These are phyloP conservation scores for Drosophila dives DNA, from an alignment of 2,888 invertebrate species.

Conservation along the genomic window DNA sequence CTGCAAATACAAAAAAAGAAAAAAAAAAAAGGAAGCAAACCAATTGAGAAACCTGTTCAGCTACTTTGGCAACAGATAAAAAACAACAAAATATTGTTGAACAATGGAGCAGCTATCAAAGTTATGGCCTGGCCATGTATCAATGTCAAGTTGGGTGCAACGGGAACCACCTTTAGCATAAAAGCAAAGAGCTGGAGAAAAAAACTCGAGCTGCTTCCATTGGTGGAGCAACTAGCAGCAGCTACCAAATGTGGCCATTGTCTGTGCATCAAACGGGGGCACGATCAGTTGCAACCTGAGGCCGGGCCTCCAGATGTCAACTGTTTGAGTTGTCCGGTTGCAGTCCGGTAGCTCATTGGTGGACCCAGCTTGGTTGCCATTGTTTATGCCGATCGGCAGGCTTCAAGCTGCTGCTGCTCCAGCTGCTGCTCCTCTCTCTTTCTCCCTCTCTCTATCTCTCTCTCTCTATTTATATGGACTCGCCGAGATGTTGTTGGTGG, in stretches of 20 bases:
- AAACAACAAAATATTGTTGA: not conserved
- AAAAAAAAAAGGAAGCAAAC: conserved; percentile 29
- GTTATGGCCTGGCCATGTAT: conserved; percentile 71
- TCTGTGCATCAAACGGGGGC: conserved; percentile 50
- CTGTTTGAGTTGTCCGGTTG: conserved; percentile 47
- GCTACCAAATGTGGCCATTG: conserved; percentile 60
- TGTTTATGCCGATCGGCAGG: conserved; percentile 56
- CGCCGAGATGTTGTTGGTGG: conserved; percentile 27
- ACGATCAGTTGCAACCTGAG: conserved; percentile 33
- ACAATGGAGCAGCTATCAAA: conserved; percentile 77
- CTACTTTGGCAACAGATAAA: conserved; percentile 18
- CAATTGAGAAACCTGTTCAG: conserved; percentile 55
- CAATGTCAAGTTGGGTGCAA: conserved; percentile 68
- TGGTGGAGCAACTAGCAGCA: conserved; percentile 37
- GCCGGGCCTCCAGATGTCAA: conserved; percentile 67
- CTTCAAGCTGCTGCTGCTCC: not conserved
- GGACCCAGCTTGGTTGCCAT: conserved; percentile 54
- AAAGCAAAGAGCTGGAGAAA: conserved; percentile 1
- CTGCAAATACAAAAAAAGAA: conserved; percentile 4
- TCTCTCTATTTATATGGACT: conserved; percentile 57
- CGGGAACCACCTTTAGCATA: conserved; percentile 59
- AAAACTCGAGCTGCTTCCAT: conserved; percentile 33
- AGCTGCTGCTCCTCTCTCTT: not conserved
- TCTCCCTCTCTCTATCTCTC: not conserved
- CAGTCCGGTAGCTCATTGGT: conserved; percentile 68